Evolutionary conservation across 2,797 vertebrate species (phyloP).

Genomic region (Allobates femoralis): DNA sequence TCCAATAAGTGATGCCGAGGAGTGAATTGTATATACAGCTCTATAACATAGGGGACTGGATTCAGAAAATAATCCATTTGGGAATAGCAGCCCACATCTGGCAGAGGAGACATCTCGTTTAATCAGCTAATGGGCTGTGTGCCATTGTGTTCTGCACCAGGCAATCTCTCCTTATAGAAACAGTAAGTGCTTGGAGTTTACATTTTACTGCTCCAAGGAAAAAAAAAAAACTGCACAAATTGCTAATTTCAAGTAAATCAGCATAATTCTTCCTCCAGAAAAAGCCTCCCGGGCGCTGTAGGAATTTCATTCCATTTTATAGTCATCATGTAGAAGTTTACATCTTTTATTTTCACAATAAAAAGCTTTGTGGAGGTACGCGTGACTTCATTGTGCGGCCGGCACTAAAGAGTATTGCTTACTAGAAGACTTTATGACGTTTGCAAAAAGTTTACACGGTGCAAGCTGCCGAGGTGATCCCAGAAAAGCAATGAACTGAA

Average conservation of each 20-base stretch:
- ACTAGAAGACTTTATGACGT: conserved; percentile 4
- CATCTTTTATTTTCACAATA: conserved; percentile 21
- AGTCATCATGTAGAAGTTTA: conserved; percentile 18
- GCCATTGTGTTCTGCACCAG: conserved; percentile 16
- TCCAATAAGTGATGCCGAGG: neutral
- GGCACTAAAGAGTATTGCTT: conserved; percentile 7
- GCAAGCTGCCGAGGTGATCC: conserved; percentile 10
- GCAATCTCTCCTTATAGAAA: neutral
- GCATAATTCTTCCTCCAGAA: conserved; percentile 20
- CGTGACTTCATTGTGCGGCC: neutral
- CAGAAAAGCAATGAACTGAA: neutral
- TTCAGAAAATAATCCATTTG: neutral
- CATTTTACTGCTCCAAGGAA: neutral
- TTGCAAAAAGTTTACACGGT: conserved; percentile 4
- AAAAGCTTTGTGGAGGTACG: neutral
- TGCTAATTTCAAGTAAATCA: conserved; percentile 44
- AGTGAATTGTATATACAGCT: neutral
- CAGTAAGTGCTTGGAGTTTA: neutral
- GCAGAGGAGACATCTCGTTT: neutral
- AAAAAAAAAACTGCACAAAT: conserved; percentile 18
- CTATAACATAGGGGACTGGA: neutral
- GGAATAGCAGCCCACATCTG: neutral
- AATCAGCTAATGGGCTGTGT: conserved; percentile 16
- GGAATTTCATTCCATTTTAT: conserved; percentile 38
- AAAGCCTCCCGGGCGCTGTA: conserved; percentile 7